A percentile compares a stretch with the other conserved stretches of the same genome.
phyloP scores from a whole-genome alignment of 2,888 invertebrate genomes.

The Drosophila algonquin region DNA sequence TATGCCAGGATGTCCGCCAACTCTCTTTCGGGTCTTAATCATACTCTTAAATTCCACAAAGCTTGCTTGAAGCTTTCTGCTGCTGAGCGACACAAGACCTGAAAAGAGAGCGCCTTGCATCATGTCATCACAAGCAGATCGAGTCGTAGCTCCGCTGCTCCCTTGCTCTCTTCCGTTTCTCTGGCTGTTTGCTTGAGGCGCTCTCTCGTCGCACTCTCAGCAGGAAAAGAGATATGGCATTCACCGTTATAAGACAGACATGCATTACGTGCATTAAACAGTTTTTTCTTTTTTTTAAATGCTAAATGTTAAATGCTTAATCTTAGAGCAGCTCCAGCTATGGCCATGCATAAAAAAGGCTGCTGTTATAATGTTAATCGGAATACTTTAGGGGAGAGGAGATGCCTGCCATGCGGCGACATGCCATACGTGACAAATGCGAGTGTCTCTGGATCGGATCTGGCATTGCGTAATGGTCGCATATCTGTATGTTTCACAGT shows the following conservation, averaged over 20 bases:
- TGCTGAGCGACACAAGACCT: too few species aligned
- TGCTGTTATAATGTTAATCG: slow-evolving; percentile 8
- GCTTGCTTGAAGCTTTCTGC: too few species aligned
- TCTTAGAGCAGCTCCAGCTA: not conserved
- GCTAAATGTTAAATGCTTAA: not conserved
- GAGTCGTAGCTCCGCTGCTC: too few species aligned
- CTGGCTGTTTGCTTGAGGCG: not conserved
- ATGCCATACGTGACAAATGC: slow-evolving; percentile 28
- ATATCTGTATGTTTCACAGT: not conserved
- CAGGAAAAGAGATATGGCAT: not conserved
- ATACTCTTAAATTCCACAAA: too few species aligned
- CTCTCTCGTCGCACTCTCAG: not conserved
- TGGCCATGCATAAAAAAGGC: not conserved
- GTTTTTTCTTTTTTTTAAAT: not conserved
- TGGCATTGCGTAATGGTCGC: slow-evolving; percentile 15
- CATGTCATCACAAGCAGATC: too few species aligned
- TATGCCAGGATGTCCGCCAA: too few species aligned
- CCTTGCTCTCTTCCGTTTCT: not conserved
- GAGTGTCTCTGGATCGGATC: slow-evolving; percentile 21
- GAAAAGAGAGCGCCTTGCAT: too few species aligned
- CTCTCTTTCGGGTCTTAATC: too few species aligned
- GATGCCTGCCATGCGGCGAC: not conserved
- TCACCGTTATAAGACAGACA: not conserved
- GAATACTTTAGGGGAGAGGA: slow-evolving; percentile 15
- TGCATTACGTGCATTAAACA: not conserved